Conservation (phyloP, 2,113 vertebrate species). For the Plotosus lineatus region DNA sequence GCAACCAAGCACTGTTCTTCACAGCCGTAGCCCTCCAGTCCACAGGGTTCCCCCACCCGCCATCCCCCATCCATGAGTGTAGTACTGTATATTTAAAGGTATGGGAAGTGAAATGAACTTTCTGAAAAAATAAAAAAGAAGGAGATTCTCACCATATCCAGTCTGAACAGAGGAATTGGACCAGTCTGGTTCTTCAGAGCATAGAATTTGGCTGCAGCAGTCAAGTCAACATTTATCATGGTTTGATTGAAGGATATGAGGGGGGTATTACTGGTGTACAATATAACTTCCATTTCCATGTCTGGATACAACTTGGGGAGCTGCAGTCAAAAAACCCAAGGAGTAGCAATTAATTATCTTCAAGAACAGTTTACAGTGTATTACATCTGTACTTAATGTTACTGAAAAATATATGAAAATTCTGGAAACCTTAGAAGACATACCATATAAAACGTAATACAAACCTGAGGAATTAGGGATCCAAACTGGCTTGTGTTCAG, state of each 20-base stretch:
- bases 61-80: too few relatives aligned
- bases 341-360: background rate
- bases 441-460: background rate
- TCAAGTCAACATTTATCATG: slow-evolving; percentile 20
- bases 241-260: slow-evolving; percentile 62
- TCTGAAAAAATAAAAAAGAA: background rate
- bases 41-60: too few relatives aligned
- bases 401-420: background rate
- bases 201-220: slow-evolving; percentile 50
- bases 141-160: slow-evolving; percentile 47
- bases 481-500: slow-evolving; percentile 72
- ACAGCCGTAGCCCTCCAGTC: too few relatives aligned
- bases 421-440: background rate
- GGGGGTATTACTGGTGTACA: slow-evolving; percentile 61
- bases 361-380: background rate
- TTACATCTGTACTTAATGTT: background rate
- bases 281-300: slow-evolving; percentile 64
- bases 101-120: background rate
- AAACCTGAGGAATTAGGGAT: slow-evolving; percentile 67
- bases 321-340: slow-evolving; percentile 52
- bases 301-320: slow-evolving; percentile 66
- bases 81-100: background rate
- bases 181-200: slow-evolving; percentile 58
- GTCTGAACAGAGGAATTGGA: slow-evolving; percentile 48
- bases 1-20: too few relatives aligned